Evolutionary conservation across 2,797 vertebrate species (phyloP), one percentile per base, ranked within the genome.

Genomic region (Valencia hispanica): DNA sequence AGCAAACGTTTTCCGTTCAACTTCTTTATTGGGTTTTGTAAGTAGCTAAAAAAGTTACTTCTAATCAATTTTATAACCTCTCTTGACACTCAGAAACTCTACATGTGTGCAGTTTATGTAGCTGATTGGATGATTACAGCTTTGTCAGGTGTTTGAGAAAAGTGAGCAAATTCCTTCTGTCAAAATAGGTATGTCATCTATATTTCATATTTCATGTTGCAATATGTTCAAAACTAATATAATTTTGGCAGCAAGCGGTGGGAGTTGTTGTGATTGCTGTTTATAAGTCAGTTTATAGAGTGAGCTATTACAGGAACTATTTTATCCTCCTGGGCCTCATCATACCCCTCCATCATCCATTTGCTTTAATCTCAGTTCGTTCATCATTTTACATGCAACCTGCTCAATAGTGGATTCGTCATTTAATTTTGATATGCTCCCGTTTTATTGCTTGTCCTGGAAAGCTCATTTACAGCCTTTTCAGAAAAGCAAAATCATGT

Each of bases 391-490:
- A 82, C 47, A 77, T 73, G 80, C 80, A 84, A 81, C 84, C 82
- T 81, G 72, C 81, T 90, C 84, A 89, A 84, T 92, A 87, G 90
- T 90, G 72, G 73, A 92, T 90, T 78, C 63, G 79, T 87, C 81
- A 81, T 92, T 91, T 88, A 71, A 89, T 87, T 90, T 91, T 85
- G 59, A 91, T 86, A 84, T 72, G 57, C 72, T 79, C 32, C 20
- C 11, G 78, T 86, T 86, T 84, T 78, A 77, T 85, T 75, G 71
- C 82, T 86, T 78, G 36, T 76, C 83, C 70, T 83, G 61, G 68
- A 75, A 87, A 70, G 79, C 78, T 76, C 34, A 30, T 83, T 79
- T 86, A 81, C 59, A 15, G 39, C 47, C 32, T n/a, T 80, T 88
- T 78, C 68, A 78, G 70, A 70, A 83, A 85, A 74, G 70, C 68